phyloP scores from a whole-genome alignment of 2,888 invertebrate genomes.

The Pristionchus japonicus region DNA sequence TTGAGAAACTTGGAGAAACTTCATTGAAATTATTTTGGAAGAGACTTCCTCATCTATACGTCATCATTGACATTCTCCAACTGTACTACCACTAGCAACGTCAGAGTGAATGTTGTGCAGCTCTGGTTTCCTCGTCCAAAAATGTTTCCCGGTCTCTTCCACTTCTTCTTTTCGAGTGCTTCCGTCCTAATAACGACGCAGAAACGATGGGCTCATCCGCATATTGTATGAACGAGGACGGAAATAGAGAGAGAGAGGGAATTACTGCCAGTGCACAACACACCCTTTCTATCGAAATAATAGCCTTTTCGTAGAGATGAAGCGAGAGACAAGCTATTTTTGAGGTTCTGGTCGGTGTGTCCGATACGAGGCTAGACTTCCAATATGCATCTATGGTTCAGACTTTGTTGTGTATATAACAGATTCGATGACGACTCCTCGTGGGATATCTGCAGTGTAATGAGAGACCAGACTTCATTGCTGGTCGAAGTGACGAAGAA shows the following conservation, averaged over 20 bases:
- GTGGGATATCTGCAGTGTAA: too few species aligned
- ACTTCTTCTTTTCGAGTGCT: background rate
- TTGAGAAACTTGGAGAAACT: background rate
- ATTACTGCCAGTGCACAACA: constrained; percentile 12
- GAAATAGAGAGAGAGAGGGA: background rate
- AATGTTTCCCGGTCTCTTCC: background rate
- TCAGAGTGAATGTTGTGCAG: background rate
- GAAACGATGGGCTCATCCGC: background rate
- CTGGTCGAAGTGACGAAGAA: too few species aligned
- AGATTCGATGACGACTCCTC: background rate
- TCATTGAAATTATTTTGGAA: background rate
- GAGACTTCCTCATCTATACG: background rate
- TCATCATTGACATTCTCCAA: background rate
- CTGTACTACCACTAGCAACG: background rate
- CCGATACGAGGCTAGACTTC: background rate
- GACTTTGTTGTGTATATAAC: background rate
- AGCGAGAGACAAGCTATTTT: background rate
- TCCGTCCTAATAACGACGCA: background rate
- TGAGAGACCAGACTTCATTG: too few species aligned
- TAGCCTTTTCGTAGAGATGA: background rate
- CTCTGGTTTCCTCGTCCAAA: background rate
- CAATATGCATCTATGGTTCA: background rate
- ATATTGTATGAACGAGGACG: background rate
- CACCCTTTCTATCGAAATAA: background rate
- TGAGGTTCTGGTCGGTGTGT: background rate